Evolutionary conservation across 2,797 vertebrate species (phyloP).

Genomic region (Selene dorsalis): DNA sequence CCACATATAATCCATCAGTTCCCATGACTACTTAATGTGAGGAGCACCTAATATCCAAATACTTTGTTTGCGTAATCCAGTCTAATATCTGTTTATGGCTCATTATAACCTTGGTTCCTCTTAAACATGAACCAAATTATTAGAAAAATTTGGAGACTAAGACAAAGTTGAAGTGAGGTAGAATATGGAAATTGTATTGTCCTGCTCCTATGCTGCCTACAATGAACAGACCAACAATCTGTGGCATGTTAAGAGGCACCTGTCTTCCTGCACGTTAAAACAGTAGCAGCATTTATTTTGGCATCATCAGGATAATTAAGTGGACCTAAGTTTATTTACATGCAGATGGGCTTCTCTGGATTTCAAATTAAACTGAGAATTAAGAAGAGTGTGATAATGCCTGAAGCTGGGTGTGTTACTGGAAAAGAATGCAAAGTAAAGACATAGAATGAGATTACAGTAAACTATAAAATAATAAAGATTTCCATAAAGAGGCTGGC

Average conservation of each 20-base stretch:
- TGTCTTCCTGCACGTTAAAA: slow-evolving; percentile 51
- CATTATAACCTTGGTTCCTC: background rate
- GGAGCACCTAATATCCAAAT: background rate
- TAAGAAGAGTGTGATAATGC: background rate
- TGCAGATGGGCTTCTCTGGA: background rate
- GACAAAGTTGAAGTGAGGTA: background rate
- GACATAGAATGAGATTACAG: background rate
- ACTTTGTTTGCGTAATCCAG: background rate
- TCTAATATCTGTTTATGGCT: background rate
- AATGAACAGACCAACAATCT: slow-evolving; percentile 46
- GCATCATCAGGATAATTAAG: slow-evolving; percentile 39
- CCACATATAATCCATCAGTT: slow-evolving; percentile 28
- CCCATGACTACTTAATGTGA: background rate
- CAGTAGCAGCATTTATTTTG: slow-evolving; percentile 50
- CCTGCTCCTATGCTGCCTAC: slow-evolving; percentile 31
- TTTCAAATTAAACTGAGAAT: slow-evolving; percentile 7
- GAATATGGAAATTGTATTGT: slow-evolving; percentile 4
- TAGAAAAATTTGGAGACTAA: background rate
- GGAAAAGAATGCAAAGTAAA: background rate
- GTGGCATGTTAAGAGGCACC: slow-evolving; percentile 60
- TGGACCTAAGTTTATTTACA: slow-evolving; percentile 33
- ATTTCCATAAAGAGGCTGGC: background rate
- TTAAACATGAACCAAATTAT: background rate
- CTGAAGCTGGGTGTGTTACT: background rate
- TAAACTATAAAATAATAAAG: background rate